Base-by-base conservation (phyloP, 2,113 vertebrate genomes). In the Eudyptes chrysolophus region DNA sequence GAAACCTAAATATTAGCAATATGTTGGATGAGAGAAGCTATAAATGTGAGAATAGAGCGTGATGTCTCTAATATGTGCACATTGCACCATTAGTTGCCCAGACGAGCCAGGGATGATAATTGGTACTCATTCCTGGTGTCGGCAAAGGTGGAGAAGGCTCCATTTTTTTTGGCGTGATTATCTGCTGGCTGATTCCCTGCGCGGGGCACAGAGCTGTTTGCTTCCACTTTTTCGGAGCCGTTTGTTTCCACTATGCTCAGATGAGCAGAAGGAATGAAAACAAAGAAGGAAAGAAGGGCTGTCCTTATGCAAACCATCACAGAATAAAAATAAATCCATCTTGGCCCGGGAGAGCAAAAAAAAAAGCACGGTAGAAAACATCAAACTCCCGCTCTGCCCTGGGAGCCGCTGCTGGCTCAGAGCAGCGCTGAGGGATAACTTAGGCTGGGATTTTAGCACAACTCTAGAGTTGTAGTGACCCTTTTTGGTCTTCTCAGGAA, bases 401-500 rank as follows among this genome's bases (percentile, higher is more conserved):
- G 0, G 38, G 34, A 81, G 32, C 46, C 0, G 1, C 76, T n/a
- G 55, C 88, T 82, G 81, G 34, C 69, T 88, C 52, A 4, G 40
- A 76, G 69, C 49, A 89, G n/a, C 4, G 0, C 30, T 2, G 57
- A 79, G 66, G 29, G 54, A 40, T 65, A 32, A 11, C n/a, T 4
- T 0, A 1, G 29, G 32, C 71, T n/a, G 70, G 55, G 46, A 77
- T 42, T 58, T 89, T 9, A 70, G 92, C 66, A 38, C 78, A 96
- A 44, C 58, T 76, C 78, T 96, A 74, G 93, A 90, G 82, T n/a
- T 93, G 82, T 7, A 96, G 84, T 93, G 95, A 94, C 91, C 78
- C 87, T 95, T 95, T 91, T 95, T 92, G 93, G 92, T 95, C 20
- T 96, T 80, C 81, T 68, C 19, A 1, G 66, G 94, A 58, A 97